Evolutionary conservation across 2,113 vertebrate genomes (phyloP).

Genomic region (Pseudorhombus dupliciocellatus): DNA sequence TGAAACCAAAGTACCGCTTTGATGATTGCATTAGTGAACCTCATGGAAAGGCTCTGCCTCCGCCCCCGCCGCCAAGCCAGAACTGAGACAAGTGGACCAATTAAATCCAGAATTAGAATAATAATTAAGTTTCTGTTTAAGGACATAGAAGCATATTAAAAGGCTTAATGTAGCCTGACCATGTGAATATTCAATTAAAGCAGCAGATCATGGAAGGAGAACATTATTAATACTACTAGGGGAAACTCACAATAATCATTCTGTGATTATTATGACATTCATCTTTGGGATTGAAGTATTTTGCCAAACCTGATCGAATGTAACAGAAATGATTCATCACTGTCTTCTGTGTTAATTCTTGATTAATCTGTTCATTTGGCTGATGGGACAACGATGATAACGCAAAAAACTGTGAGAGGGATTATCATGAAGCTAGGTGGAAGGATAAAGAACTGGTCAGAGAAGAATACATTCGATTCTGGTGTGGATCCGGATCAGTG

Average conservation of each 20-base stretch:
- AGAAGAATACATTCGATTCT: no score
- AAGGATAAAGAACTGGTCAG: no score
- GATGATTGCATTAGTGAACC: slow-evolving; percentile 40
- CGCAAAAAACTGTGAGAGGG: no score
- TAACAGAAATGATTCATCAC: not conserved
- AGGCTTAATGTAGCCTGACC: slow-evolving; percentile 47
- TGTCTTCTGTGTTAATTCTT: not conserved
- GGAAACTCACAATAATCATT: not conserved
- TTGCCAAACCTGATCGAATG: not conserved
- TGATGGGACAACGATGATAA: no score
- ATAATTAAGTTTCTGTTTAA: slow-evolving; percentile 48
- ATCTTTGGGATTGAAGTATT: not conserved
- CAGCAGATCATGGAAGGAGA: not conserved
- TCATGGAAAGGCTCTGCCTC: slow-evolving; percentile 8
- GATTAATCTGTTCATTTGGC: not conserved
- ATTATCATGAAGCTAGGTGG: no score
- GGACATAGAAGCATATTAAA: slow-evolving; percentile 42
- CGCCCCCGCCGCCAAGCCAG: slow-evolving; percentile 12
- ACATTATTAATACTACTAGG: slow-evolving; percentile 3
- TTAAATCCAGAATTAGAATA: slow-evolving; percentile 34
- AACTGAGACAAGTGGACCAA: slow-evolving; percentile 28
- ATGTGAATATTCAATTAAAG: slow-evolving; percentile 33
- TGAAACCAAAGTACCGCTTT: slow-evolving; percentile 22
- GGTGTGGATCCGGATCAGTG: no score
- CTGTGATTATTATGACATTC: not conserved